Evolutionary conservation across 2,797 vertebrate species (phyloP).

Genomic region (Cossypha polioptera): DNA sequence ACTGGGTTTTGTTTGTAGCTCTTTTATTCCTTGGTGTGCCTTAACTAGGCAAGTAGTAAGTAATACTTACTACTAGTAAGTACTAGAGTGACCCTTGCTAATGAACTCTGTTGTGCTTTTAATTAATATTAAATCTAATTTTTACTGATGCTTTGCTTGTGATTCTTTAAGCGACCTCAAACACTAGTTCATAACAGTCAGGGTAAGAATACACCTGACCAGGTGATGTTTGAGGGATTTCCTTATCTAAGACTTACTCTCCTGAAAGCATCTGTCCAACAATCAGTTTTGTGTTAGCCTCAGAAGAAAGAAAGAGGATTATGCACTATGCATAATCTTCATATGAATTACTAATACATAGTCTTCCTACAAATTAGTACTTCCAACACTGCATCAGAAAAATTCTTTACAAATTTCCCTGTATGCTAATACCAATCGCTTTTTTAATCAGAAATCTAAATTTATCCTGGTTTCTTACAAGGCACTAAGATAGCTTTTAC

Average conservation of each 20-base stretch:
- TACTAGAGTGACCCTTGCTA: not conserved
- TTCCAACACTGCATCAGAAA: not conserved
- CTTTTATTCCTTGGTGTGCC: not conserved
- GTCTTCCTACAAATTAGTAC: not conserved
- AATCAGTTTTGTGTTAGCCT: not conserved
- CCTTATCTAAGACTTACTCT: not conserved
- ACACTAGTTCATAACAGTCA: fast-evolving
- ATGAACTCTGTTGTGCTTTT: fast-evolving
- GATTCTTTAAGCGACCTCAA: not conserved
- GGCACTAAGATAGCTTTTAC: not conserved
- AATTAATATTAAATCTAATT: not conserved
- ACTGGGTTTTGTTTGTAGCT: not conserved
- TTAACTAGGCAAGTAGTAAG: not conserved
- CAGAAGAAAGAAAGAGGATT: not conserved
- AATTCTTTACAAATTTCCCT: not conserved
- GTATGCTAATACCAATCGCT: not conserved
- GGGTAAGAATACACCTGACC: not conserved
- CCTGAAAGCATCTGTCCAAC: not conserved
- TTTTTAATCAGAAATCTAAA: not conserved
- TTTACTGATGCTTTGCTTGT: not conserved
- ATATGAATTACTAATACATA: not conserved
- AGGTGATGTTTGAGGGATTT: not conserved
- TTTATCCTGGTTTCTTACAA: not conserved
- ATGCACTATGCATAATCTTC: not conserved
- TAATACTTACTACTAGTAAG: not conserved